Base-by-base conservation (phyloP, 2,113 vertebrate genomes). In the Myodes glareolus region DNA sequence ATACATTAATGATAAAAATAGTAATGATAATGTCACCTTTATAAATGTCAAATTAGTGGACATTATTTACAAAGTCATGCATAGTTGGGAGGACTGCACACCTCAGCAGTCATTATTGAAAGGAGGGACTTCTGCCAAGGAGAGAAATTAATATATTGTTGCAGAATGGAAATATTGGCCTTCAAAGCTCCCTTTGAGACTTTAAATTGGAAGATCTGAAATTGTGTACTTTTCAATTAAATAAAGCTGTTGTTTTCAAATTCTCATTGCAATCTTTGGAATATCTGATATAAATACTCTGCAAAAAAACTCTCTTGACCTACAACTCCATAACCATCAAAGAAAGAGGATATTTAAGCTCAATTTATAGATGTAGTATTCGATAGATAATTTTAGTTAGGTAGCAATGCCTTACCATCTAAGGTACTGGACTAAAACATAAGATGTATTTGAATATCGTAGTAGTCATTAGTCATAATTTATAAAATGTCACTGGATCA, bases 131-230 rank as follows among this genome's bases (percentile, higher is more conserved):
- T 21, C 92, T 96, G 63, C 90, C 87, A 95, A 72, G 87, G 47
- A 97, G 94, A 97, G 85, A 92, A 73, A 50, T 80, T 82, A 42
- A 92, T 95, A 95, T 97, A 88, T 45, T 96, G 39, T 80, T 21
- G 50, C 91, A 45, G 72, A 88, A 90, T 90, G 95, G 67, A 89
- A 88, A 81, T 97, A 82, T 77, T 82, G 39, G 61, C 94, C 67
- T 97, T 88, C 45, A 70, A n/a, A 95, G 13, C 52, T 73, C 85
- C 81, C n/a, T n/a, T n/a, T 95, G 70, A 85, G 68, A 94, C 25
- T 29, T 77, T 29, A 52, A 82, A 87, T 94, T 73, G 68, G 92
- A 94, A 72, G 21, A 63, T 31, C 81, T 92, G 61, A 47, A 86
- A 86, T 58, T 94, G 36, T 95, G 5, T 39, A 55, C 92, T 72